Base-by-base conservation (phyloP, 2,888 invertebrate species). In the Cotesia congregata region DNA sequence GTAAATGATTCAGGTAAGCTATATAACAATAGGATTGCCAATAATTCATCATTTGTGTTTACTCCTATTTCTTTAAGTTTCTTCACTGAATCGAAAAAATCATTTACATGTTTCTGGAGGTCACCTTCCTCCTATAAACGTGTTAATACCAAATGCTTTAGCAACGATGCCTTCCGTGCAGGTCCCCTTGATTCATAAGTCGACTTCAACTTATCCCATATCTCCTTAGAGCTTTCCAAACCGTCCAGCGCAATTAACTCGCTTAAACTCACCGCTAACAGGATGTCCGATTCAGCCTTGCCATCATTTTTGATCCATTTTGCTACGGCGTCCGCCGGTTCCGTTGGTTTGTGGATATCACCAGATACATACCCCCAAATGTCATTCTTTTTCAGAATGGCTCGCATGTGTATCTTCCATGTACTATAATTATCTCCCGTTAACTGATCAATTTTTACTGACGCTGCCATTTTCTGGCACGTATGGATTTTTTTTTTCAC, bases 301-400 rank as follows among this genome's bases (percentile, higher is more conserved):
- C 62, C 71, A 68, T 81, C 81, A 6, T 41, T 73, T n/a, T 67
- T 73, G 3, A 60, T 39, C 79, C 80, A 80, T 40, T 65, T 20
- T 12, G 20, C 61, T 64, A 17, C 72, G 39, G 68, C 41, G n/a
- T 9, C 65, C 17, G 73, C 5, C 38, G 40, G 50, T 60, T 20
- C 69, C 30, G 30, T 30, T 41, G 78, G 78, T 65, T 76, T 72
- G 1, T 65, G 59, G 15, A 72, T 79, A 17, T 64, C 75, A 7
- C 81, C 80, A 1, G 76, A 71, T 7, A 79, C 81, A 61, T 80
- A 80, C 40, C 74, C 78, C 81, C 80, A 81, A 60, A 73, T 61
- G 67, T 80, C 79, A 73, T 81, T 82, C 69, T 80, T 80, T 17
- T 76, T 81, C 4, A 80, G 74, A 12, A 81, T 71, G 9, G 78